Conservation (phyloP, 2,888 invertebrate genomes). For the Amphipyra berbera region DNA sequence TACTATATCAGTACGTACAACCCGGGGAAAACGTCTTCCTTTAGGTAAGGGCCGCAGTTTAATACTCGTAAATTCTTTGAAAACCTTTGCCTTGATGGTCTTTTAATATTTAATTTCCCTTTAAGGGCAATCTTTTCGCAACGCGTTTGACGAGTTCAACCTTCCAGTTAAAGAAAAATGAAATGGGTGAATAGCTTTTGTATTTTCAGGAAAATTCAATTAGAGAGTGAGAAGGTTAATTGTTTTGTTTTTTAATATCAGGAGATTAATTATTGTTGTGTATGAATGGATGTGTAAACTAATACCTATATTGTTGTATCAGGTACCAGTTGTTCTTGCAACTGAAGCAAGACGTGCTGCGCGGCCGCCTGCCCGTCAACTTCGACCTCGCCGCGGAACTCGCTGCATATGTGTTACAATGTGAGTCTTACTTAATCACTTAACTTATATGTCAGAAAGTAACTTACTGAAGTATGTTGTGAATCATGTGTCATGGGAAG, state of each 20-base stretch:
- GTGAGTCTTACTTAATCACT: conserved; percentile 91
- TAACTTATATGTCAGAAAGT: conserved; percentile 9
- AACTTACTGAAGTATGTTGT: conserved; percentile 5
- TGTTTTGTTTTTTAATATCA: conserved; percentile 4
- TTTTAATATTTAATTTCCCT: conserved; percentile 87
- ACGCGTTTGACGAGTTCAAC: conserved; percentile 66
- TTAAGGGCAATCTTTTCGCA: conserved; percentile 71
- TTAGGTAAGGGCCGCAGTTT: conserved; percentile 74
- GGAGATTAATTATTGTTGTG: neutral
- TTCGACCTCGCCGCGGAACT: conserved; percentile 97
- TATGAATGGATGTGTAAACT: conserved; percentile 9
- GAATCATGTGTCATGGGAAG: neutral
- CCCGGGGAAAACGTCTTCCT: conserved; percentile 68
- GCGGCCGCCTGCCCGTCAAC: conserved; percentile 97
- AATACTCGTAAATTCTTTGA: conserved; percentile 82
- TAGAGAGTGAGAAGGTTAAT: conserved; percentile 2
- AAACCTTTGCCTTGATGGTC: conserved; percentile 79
- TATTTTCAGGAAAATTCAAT: conserved; percentile 39
- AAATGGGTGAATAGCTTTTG: conserved; percentile 44
- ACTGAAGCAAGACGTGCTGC: conserved; percentile 98
- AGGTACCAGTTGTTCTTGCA: conserved; percentile 99
- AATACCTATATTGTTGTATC: conserved; percentile 46
- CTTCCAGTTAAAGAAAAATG: conserved; percentile 66
- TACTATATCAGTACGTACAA: conserved; percentile 50
- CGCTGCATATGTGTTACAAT: conserved; percentile 98